Evolutionary conservation across 2,797 vertebrate species (phyloP).

Genomic region (Eidolon dupreanum): DNA sequence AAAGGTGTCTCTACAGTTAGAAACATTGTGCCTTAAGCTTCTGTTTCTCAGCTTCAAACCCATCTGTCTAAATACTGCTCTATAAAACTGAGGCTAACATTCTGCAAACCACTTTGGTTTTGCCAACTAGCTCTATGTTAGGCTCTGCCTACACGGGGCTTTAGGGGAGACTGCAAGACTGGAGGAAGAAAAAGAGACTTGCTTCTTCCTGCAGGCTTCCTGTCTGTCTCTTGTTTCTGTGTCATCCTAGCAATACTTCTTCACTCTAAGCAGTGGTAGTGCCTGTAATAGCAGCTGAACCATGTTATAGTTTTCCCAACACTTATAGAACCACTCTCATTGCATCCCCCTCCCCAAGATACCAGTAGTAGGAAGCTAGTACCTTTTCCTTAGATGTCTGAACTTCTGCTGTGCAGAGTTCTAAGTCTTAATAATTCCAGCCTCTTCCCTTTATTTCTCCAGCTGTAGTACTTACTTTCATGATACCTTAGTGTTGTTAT

Average conservation of each 20-base stretch:
- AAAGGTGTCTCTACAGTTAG: neutral
- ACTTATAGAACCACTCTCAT: neutral
- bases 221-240: neutral
- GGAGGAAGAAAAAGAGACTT: neutral
- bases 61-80: neutral
- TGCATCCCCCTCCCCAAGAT: neutral
- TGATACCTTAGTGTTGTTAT: neutral
- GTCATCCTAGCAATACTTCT: neutral
- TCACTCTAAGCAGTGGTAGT: neutral
- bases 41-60: neutral
- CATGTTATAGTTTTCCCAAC: neutral
- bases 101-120: constrained; percentile 9
- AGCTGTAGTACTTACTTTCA: neutral
- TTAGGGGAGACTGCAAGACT: neutral
- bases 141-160: neutral
- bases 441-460: neutral
- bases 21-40: neutral
- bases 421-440: constrained; percentile 18
- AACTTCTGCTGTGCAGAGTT: neutral
- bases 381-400: neutral
- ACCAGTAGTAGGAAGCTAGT: neutral
- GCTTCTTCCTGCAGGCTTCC: neutral
- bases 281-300: neutral
- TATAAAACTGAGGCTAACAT: neutral
- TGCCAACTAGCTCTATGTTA: constrained; percentile 30